Evolutionary conservation across 92 coral and sea anemone genomes (phyloP), one percentile per base, ranked within the genome.

Genomic region (Pocillopora meandrina): DNA sequence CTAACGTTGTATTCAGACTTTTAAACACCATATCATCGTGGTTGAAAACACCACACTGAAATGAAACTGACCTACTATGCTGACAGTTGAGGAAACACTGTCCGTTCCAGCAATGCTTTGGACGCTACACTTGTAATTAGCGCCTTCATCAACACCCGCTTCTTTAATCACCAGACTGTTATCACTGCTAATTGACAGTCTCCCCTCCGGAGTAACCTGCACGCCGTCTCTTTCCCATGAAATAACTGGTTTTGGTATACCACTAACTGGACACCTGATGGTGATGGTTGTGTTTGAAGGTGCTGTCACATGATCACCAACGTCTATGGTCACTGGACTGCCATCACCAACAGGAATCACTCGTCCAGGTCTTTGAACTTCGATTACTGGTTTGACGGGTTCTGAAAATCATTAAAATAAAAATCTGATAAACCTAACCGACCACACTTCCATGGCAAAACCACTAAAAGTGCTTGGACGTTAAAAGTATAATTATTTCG

Each of bases 331-430:
- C 74, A 83, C 91, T 59, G 91, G 87, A 57, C 85, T 73, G 36
- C 89, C 87, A 69, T 88, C 87, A 65, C 90, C 93, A 59, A 90
- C 57, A n/a, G 93, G 93, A 80, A 90, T 90, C 55, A 82, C 70
- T 63, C 34, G 26, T 4, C 82, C 76, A 35, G 73, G 8, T 16
- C 66, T 69, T 2, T 82, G 19, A 2, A 73, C 69, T 61, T 69
- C 73, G 56, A 90, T 90, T 1, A 49, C 58, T 16, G 90, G 93
- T 76, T 86, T 82, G 2, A 56, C 59, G 6, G 93, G 81, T 10
- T 81, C 93, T 90, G 74, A 19, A 84, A 20, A 23, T 66, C 13
- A 20, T 42, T 62, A 3, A 6, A 63, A 33, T 36, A 33, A 47
- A 57, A 20, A 1, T 21, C 19, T 23, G 20, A 57, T 42, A 12